A percentile compares a stretch with the other conserved stretches of the same genome.
phyloP scores from a whole-genome alignment of 2,888 invertebrate genomes.

The Mesochorus sp. region DNA sequence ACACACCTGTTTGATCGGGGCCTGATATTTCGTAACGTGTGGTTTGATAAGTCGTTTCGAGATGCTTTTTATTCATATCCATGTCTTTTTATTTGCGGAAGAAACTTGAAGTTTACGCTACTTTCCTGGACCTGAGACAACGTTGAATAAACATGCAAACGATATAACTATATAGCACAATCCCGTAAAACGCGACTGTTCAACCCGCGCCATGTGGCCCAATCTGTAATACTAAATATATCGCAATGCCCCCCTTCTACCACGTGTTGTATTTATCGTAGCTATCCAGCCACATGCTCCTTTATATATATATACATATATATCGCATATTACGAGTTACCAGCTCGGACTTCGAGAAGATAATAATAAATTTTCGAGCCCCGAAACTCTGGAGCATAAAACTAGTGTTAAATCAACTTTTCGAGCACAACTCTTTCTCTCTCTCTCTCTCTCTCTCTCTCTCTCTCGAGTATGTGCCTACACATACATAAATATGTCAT shows the following conservation, averaged over 20 bases:
- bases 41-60: background rate
- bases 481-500: background rate
- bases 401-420: slow-evolving; percentile 50
- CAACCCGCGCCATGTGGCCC: slow-evolving; percentile 41
- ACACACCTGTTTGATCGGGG: slow-evolving; percentile 47
- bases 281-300: slow-evolving; percentile 26
- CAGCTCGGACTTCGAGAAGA: slow-evolving; percentile 13
- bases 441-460: too few relatives aligned
- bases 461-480: too few relatives aligned
- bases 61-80: too few relatives aligned
- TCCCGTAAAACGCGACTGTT: background rate
- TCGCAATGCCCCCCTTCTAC: slow-evolving; percentile 35
- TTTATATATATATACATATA: background rate
- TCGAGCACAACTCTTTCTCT: background rate
- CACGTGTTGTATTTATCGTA: slow-evolving; percentile 18
- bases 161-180: background rate
- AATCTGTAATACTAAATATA: slow-evolving; percentile 57
- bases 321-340: slow-evolving; percentile 22
- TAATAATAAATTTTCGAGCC: slow-evolving; percentile 44
- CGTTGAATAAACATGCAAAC: background rate
- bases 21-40: background rate
- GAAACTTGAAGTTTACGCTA: background rate
- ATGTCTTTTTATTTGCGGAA: slow-evolving; percentile 47
- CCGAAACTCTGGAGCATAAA: slow-evolving; percentile 19
- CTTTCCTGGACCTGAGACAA: slow-evolving; percentile 35